Percentiles rank a stretch among this genome's conserved stretches.
Evolutionary conservation across 30 jellyfish, hydroid and myxozoan genomes (phyloP).

Genomic region (Euphysa ruthae): DNA sequence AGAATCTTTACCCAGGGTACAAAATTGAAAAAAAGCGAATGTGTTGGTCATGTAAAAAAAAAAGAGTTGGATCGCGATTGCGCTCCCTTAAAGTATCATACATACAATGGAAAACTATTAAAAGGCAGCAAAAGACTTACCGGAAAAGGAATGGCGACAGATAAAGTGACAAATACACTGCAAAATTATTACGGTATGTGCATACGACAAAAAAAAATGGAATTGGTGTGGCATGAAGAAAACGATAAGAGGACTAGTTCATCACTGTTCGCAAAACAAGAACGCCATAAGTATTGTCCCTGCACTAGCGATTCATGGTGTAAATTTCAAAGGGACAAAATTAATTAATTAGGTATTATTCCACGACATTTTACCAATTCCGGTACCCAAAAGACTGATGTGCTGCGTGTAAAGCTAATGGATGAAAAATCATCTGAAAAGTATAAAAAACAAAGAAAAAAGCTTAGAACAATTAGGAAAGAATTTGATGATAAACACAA

Average conservation of each 20-base stretch:
- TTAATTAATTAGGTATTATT: background rate
- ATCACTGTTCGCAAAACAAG: background rate
- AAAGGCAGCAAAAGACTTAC: background rate
- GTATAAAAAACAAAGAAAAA: background rate
- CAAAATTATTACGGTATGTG: background rate
- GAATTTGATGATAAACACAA: too few species aligned
- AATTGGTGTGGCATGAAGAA: background rate
- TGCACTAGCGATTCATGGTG: slow-evolving; percentile 36
- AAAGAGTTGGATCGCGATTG: background rate
- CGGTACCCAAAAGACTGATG: too few species aligned
- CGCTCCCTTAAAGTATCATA: background rate
- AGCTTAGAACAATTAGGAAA: background rate
- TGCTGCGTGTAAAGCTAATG: background rate
- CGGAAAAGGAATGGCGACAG: too few species aligned
- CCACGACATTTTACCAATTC: too few species aligned
- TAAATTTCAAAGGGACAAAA: slow-evolving; percentile 27
- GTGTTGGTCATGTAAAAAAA: background rate
- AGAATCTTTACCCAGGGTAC: background rate
- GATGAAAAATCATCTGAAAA: background rate
- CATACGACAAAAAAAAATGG: background rate
- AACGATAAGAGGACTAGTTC: background rate
- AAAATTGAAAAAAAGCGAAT: background rate
- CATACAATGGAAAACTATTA: background rate
- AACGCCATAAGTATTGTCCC: background rate
- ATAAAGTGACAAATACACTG: background rate